Conservation (phyloP, 2,797 vertebrate species). For the Chelidonichthys spinosus region DNA sequence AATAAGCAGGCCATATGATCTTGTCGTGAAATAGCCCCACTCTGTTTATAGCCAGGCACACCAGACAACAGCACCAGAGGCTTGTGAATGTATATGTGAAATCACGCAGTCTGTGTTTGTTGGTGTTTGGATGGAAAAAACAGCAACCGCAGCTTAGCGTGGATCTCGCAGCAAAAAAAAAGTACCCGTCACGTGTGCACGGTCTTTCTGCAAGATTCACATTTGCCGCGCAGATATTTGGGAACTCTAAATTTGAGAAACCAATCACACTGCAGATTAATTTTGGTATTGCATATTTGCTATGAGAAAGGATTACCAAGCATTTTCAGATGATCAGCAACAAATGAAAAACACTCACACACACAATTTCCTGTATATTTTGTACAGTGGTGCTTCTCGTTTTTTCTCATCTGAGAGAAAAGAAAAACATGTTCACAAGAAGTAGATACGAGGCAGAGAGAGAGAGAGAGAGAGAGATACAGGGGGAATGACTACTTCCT, state of each 20-base stretch:
- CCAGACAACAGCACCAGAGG: conserved; percentile 82
- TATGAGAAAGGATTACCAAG: conserved; percentile 10
- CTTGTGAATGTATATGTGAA: conserved; percentile 92
- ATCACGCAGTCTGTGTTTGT: conserved; percentile 58
- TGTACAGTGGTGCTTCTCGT: conserved; percentile 58
- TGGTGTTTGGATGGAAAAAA: conserved; percentile 42
- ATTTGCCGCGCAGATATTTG: conserved; percentile 44
- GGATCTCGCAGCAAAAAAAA: conserved; percentile 74
- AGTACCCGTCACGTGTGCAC: conserved; percentile 69
- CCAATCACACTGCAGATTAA: conserved; percentile 8
- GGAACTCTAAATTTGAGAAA: background rate
- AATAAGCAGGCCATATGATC: conserved; percentile 76
- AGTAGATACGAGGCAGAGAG: conserved; percentile 35
- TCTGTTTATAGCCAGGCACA: conserved; percentile 88
- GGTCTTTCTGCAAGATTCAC: conserved; percentile 54
- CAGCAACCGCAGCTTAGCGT: conserved; percentile 51
- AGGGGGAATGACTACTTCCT: conserved; percentile 45
- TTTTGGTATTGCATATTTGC: conserved; percentile 13
- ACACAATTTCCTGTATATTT: conserved; percentile 59
- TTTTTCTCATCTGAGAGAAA: conserved; percentile 26
- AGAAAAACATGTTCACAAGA: conserved; percentile 25
- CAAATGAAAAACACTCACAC: conserved; percentile 27
- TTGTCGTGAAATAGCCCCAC: conserved; percentile 87
- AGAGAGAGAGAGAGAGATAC: conserved; percentile 9
- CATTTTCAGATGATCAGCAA: conserved; percentile 55